Evolutionary conservation across 2,888 invertebrate genomes (phyloP).

Genomic region (Cremastinae sp.): DNA sequence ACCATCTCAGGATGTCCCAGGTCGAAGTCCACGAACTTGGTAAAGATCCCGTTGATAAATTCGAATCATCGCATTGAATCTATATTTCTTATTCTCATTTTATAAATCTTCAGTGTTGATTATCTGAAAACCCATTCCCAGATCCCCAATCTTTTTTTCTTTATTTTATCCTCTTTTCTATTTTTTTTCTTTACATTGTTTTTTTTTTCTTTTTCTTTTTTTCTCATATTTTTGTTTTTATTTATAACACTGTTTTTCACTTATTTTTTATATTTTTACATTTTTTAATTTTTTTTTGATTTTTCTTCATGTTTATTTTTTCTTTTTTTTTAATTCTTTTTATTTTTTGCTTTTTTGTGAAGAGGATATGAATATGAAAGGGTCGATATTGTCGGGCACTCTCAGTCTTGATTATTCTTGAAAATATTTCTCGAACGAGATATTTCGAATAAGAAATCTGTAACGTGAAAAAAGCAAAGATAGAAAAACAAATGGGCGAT

Average conservation of each 20-base stretch:
- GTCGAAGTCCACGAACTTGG: background rate
- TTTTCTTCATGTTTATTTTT: background rate
- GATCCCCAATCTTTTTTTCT: conserved; percentile 47
- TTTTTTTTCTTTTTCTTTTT: conserved; percentile 48
- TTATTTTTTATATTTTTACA: conserved; percentile 33
- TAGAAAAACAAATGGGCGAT: background rate
- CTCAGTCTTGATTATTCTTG: background rate
- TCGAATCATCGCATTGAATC: conserved; percentile 1
- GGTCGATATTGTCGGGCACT: conserved; percentile 8
- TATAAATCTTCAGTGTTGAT: conserved; percentile 58
- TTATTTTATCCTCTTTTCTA: conserved; percentile 39
- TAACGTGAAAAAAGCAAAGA: conserved; percentile 53
- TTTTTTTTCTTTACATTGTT: conserved; percentile 30
- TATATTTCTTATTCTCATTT: conserved; percentile 54
- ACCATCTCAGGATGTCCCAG: background rate
- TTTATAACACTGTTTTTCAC: conserved; percentile 33
- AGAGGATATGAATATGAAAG: conserved; percentile 27
- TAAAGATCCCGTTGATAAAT: no score
- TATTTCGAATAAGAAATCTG: conserved; percentile 54
- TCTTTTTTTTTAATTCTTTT: conserved; percentile 7
- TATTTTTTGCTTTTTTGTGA: conserved; percentile 19
- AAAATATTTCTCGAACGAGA: conserved; percentile 38
- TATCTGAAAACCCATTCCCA: conserved; percentile 51
- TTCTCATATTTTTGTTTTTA: conserved; percentile 29
- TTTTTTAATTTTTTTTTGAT: conserved; percentile 10